Evolutionary conservation across 2,113 vertebrate species (phyloP), one percentile per base, ranked within the genome.

Genomic region (Xerus inauris): DNA sequence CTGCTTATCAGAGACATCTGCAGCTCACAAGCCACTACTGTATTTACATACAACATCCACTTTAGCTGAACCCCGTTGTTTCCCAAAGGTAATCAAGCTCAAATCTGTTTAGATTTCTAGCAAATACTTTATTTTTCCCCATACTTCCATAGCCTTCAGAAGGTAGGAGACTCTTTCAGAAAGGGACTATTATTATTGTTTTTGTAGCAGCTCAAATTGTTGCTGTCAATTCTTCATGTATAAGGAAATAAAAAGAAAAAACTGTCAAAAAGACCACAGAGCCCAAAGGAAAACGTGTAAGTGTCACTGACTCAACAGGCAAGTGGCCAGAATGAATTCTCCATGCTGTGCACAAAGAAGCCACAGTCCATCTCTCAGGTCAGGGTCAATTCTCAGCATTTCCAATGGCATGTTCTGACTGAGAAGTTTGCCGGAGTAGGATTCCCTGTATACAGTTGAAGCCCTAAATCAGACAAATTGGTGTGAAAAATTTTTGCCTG

Each of bases 61-160:
- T 83, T 49, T n/a, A 71, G 1, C 10, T 17, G 35, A 91, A 65
- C 40, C 38, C 69, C 14, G 4, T 24, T 19, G 76, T 16, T 97
- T 72, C 79, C 13, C 67, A 89, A 96, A 81, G 49, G 49, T 67
- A 76, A 94, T 92, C 79, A 97, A 59, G 84, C 17, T 64, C 76
- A 81, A 42, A 76, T 81, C 71, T 89, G 57, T 62, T 91, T 80
- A 38, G 45, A 96, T 64, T 97, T 47, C 69, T 49, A 90, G 86
- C 3, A 89, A 94, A 75, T 26, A 80, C n/a, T n/a, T n/a, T n/a
- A n/a, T 28, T 75, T 93, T 64, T 28, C 54, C 77, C 35, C 67
- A n/a, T 19, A 86, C 3, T 85, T 64, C 35, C 82, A 12, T 14
- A 87, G 26, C 64, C 42, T 91, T 71, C n/a, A 32, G 32, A 32